A percentile compares a stretch with the other conserved stretches of the same genome.
Conservation (phyloP, 2,888 invertebrate species). For the Sarcophaga variegata region DNA sequence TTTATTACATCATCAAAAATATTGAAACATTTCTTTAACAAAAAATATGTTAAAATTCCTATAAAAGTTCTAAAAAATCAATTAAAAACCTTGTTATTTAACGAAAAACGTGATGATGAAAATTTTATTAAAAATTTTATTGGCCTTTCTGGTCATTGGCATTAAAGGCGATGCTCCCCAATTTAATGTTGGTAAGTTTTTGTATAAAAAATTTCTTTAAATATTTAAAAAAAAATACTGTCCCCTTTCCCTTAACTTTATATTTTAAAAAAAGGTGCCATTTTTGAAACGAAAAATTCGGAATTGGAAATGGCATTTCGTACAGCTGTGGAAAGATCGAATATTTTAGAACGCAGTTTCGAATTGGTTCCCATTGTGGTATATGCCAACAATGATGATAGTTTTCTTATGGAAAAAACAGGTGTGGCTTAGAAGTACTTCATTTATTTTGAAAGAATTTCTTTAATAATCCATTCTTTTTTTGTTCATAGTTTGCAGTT, state of each 20-base stretch:
- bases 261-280: conserved; percentile 75
- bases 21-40: neutral
- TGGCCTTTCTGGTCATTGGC: neutral
- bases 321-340: conserved; percentile 83
- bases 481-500: conserved; percentile 84
- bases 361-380: conserved; percentile 77
- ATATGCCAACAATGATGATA: conserved; percentile 78
- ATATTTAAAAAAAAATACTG: no score
- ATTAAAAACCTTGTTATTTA: no score
- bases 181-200: conserved; percentile 69
- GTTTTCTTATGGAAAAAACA: conserved; percentile 79
- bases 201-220: neutral
- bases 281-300: conserved; percentile 83
- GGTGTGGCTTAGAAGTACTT: conserved; percentile 71
- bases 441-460: no score
- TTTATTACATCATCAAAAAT: conserved; percentile 62
- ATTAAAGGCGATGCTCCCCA: conserved; percentile 43
- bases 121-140: conserved; percentile 23
- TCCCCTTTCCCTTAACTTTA: neutral
- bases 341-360: conserved; percentile 80
- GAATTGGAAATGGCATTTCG: conserved; percentile 85
- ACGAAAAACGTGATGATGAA: neutral
- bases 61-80: conserved; percentile 11
- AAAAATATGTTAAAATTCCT: conserved; percentile 27
- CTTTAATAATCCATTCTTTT: neutral